Evolutionary conservation across 2,888 invertebrate species (phyloP).

Genomic region (Spilarctia lutea): DNA sequence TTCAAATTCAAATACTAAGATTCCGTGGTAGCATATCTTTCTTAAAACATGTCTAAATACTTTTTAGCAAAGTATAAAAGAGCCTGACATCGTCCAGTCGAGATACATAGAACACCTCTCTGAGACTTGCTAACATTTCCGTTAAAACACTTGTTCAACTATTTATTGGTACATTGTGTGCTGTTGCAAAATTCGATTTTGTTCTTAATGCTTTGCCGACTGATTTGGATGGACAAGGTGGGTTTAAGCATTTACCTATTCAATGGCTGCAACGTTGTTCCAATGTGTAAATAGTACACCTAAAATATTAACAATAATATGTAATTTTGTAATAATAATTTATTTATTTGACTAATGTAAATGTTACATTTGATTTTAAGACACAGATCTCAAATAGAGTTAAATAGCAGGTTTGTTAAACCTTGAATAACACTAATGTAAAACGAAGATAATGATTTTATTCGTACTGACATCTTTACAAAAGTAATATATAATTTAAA

Average conservation of each 20-base stretch:
- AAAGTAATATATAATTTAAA: too few species aligned
- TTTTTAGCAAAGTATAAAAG: neutral
- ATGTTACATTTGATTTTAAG: too few species aligned
- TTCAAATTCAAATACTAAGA: neutral
- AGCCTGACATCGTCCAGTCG: conserved; percentile 26
- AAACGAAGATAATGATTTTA: too few species aligned
- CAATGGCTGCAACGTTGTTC: neutral
- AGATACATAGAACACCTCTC: conserved; percentile 29
- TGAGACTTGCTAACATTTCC: conserved; percentile 36
- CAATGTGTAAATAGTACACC: neutral
- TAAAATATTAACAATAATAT: too few species aligned
- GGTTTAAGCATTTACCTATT: neutral
- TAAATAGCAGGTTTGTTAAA: too few species aligned
- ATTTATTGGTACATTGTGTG: conserved; percentile 24
- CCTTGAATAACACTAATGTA: too few species aligned
- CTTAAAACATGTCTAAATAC: neutral
- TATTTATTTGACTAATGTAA: too few species aligned
- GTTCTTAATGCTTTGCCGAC: neutral
- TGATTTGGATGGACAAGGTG: neutral
- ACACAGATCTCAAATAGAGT: too few species aligned
- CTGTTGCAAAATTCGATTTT: conserved; percentile 5
- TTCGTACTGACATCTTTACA: too few species aligned
- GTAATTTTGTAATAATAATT: too few species aligned
- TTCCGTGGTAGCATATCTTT: too few species aligned
- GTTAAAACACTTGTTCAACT: conserved; percentile 31